phyloP scores from a whole-genome alignment of 2,888 invertebrate genomes.

The Eristalis arbustorum region DNA sequence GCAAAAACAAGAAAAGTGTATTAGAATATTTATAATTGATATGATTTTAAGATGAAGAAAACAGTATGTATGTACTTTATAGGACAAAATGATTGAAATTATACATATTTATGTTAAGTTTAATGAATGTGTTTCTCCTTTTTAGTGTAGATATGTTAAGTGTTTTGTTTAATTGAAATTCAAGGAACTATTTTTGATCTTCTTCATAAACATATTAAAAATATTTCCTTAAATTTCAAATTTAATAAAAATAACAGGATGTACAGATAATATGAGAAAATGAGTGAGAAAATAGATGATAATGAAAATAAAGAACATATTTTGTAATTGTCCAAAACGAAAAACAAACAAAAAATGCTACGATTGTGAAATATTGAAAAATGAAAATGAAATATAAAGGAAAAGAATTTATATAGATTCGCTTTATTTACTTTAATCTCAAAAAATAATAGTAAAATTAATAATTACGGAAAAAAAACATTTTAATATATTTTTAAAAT shows the following conservation, averaged over 20 bases:
- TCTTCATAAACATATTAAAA: neutral
- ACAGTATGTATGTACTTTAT: slow-evolving; percentile 11
- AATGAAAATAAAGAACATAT: slow-evolving; percentile 31
- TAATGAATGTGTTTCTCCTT: slow-evolving; percentile 52
- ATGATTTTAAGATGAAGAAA: slow-evolving; percentile 4
- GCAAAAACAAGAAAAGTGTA: slow-evolving; percentile 51
- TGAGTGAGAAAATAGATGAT: slow-evolving; percentile 49
- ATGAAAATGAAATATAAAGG: slow-evolving; percentile 42
- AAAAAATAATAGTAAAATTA: slow-evolving; percentile 44
- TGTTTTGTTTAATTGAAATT: slow-evolving; percentile 48
- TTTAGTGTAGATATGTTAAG: slow-evolving; percentile 66
- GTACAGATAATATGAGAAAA: slow-evolving; percentile 54
- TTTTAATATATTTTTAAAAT: slow-evolving; percentile 69
- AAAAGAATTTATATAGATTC: slow-evolving; percentile 59
- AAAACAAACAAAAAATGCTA: slow-evolving; percentile 48
- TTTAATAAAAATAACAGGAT: slow-evolving; percentile 38
- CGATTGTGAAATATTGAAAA: slow-evolving; percentile 52
- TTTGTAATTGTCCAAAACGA: slow-evolving; percentile 16
- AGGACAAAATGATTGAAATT: slow-evolving; percentile 54
- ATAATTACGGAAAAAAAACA: slow-evolving; percentile 59
- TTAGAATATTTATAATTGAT: slow-evolving; percentile 28
- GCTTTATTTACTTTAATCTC: slow-evolving; percentile 58
- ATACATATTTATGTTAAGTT: slow-evolving; percentile 54
- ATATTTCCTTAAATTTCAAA: slow-evolving; percentile 37
- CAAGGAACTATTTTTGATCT: slow-evolving; percentile 32